Conservation (phyloP, 2,113 vertebrate species). For the Toxotes chatareus region DNA sequence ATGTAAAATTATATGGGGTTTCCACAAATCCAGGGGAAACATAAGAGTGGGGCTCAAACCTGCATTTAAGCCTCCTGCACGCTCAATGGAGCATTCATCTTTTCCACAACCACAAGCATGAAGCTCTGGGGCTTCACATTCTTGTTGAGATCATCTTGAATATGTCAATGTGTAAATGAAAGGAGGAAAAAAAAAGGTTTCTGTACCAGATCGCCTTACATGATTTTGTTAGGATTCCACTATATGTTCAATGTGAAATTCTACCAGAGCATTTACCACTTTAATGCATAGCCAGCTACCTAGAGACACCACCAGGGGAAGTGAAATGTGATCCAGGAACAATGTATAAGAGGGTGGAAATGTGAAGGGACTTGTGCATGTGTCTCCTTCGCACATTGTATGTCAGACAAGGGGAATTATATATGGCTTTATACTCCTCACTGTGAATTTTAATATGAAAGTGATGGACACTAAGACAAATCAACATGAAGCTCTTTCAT, state of each 20-base stretch:
- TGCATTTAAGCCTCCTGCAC: slow-evolving; percentile 59
- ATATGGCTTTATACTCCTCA: too few species aligned
- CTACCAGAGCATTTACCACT: slow-evolving; percentile 31
- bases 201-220: background rate
- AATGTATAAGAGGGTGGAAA: slow-evolving; percentile 37
- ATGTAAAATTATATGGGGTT: slow-evolving; percentile 36
- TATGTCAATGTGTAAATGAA: slow-evolving; percentile 37
- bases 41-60: slow-evolving; percentile 46
- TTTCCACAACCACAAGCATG: slow-evolving; percentile 68
- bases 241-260: slow-evolving; percentile 24
- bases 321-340: slow-evolving; percentile 53
- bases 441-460: background rate
- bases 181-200: background rate
- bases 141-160: slow-evolving; percentile 49
- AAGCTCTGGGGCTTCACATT: slow-evolving; percentile 24
- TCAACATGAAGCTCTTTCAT: background rate
- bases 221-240: background rate
- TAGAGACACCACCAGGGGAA: slow-evolving; percentile 17
- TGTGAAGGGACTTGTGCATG: slow-evolving; percentile 21
- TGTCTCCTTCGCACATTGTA: slow-evolving; percentile 18
- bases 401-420: background rate
- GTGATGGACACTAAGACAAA: background rate
- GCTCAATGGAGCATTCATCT: slow-evolving; percentile 72
- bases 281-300: slow-evolving; percentile 23
- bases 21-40: slow-evolving; percentile 55